Percentiles rank a stretch among this genome's conserved stretches.
phyloP scores from a whole-genome alignment of 2,797 vertebrate genomes.

The Rallus crepitans region DNA sequence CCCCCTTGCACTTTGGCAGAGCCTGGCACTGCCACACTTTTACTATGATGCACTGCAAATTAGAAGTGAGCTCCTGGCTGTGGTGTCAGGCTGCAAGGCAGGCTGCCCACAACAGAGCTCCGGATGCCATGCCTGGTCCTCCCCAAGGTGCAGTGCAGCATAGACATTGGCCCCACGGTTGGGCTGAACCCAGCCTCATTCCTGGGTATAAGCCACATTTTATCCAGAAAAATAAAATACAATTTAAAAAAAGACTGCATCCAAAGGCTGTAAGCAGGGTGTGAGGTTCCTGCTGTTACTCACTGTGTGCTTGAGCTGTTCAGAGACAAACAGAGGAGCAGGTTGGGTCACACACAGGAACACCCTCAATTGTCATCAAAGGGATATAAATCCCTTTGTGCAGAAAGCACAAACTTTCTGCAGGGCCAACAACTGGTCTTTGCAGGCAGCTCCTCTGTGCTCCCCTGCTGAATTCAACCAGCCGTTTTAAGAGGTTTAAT shows the following conservation, averaged over 20 bases:
- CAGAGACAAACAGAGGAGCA: constrained; percentile 51
- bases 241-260: background rate
- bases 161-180: fast-evolving
- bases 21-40: background rate
- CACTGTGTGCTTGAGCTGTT: constrained; percentile 18
- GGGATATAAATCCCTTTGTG: background rate
- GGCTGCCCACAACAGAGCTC: background rate
- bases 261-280: background rate
- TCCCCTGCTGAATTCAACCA: background rate
- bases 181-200: background rate
- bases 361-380: constrained; percentile 5
- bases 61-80: background rate
- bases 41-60: background rate
- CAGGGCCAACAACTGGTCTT: background rate
- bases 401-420: background rate
- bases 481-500: background rate
- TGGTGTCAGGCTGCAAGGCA: background rate
- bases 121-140: background rate
- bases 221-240: background rate
- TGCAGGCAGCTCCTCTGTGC: background rate
- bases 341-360: constrained; percentile 52
- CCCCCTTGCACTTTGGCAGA: background rate
- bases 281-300: constrained; percentile 48
- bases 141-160: fast-evolving
- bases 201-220: background rate